Evolutionary conservation across 1,140 invertebrate species (phyloP), one percentile per base, ranked within the genome.

Genomic region (Araneus ventricosus): DNA sequence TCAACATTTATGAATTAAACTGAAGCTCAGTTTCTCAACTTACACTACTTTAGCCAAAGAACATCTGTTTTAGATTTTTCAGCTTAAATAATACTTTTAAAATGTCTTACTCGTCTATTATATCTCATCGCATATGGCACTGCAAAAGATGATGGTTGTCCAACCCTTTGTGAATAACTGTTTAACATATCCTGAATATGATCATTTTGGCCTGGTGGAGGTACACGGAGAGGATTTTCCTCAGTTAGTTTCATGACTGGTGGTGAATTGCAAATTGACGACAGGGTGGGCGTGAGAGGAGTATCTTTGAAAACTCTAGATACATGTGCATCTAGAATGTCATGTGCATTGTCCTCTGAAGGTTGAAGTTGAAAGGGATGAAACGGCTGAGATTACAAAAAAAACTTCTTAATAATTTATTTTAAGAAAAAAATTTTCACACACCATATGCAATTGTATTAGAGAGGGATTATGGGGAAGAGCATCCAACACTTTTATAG

Each of bases 241-340:
- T 24, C 14, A 39, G 67, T 24, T 0, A 39, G 20, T 52, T 63
- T 39, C 67, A 22, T 14, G 37, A 37, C 30, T n/a, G 82, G 61
- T 14, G 91, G 91, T 3, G 91, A 87, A 22, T 63, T 41, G n/a
- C 63, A 93, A 27, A 8, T 59, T 24, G 91, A 84, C 0, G 94
- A 88, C 5, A 63, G 30, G 22, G 59, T 45, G 94, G 94, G 95
- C 10, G 95, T 95, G 5, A 61, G 80, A 10, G 95, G 95, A 20
- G 94, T 82, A 27, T 67, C 63, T 67, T 67, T 67, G 97, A 98
- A 99, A 90, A 99, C 98, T 84, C 97, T 96, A 41, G 98, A 98
- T 75, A 98, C 97, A 95, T 99, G 98, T 94, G 98, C 97, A 95
- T 99, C 98, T 95, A 96, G 8, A 88, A 96, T 96, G 94, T 97